phyloP scores from a whole-genome alignment of 2,113 vertebrate species.

The Pomatostomus ruficeps region DNA sequence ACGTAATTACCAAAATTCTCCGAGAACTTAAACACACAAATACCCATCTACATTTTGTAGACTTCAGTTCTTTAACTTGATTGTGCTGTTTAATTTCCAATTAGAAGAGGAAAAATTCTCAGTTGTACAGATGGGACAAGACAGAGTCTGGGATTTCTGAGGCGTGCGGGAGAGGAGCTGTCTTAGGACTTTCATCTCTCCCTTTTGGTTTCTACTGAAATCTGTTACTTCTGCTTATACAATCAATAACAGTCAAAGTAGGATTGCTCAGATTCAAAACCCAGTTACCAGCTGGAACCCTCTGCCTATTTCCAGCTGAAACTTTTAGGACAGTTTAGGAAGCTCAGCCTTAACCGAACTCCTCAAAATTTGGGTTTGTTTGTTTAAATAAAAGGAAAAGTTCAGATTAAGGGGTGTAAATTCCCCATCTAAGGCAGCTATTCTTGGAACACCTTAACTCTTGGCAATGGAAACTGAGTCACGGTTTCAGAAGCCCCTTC shows the following conservation, averaged over 20 bases:
- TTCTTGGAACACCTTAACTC: not conserved
- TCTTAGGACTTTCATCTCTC: not conserved
- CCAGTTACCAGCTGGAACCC: not conserved
- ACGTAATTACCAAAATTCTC: not conserved
- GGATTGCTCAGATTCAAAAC: not conserved
- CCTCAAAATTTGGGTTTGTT: not conserved
- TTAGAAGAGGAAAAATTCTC: not conserved
- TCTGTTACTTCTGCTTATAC: not conserved
- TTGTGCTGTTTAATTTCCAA: not conserved
- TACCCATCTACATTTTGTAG: not conserved
- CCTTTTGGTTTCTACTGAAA: not conserved
- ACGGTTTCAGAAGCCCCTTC: not conserved
- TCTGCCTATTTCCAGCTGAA: not conserved
- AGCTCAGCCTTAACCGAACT: not conserved
- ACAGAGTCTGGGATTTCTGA: not conserved
- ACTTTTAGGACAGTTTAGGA: not conserved
- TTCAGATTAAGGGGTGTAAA: not conserved
- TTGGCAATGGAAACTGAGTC: not conserved
- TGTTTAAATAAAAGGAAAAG: not conserved
- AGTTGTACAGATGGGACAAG: not conserved
- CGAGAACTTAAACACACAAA: not conserved
- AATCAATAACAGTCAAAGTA: not conserved
- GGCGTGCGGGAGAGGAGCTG: accelerated
- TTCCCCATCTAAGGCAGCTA: not conserved
- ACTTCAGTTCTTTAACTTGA: not conserved